Conservation (phyloP, 2,888 invertebrate genomes). For the Brassicogethes aeneus region DNA sequence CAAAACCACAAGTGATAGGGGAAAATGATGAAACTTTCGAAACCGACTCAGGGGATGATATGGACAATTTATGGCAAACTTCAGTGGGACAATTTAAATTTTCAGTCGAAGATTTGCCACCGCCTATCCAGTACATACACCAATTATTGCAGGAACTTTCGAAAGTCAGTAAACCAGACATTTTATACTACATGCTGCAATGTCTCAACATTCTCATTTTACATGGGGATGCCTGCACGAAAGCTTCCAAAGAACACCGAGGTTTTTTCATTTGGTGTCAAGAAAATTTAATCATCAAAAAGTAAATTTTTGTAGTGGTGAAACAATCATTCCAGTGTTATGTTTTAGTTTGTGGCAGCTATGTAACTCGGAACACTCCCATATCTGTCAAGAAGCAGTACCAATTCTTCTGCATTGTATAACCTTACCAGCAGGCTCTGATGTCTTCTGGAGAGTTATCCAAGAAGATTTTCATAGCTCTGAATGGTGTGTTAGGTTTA, state of each 20-base stretch:
- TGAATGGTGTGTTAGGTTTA: constrained; percentile 85
- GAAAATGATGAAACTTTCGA: constrained; percentile 65
- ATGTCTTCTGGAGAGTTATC: constrained; percentile 93
- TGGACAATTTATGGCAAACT: constrained; percentile 87
- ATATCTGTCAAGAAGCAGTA: constrained; percentile 87
- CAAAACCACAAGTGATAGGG: constrained; percentile 66
- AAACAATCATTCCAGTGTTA: no score
- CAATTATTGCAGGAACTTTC: constrained; percentile 79
- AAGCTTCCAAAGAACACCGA: constrained; percentile 79
- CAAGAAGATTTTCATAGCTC: constrained; percentile 87
- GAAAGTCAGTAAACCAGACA: constrained; percentile 79
- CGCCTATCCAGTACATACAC: constrained; percentile 88
- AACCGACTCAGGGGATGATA: constrained; percentile 61
- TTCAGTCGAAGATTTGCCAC: constrained; percentile 79
- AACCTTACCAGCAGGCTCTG: constrained; percentile 86
- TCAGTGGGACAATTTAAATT: constrained; percentile 90
- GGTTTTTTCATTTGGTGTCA: constrained; percentile 95
- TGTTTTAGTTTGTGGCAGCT: constrained; percentile 79
- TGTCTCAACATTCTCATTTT: constrained; percentile 85
- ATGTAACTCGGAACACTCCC: constrained; percentile 85
- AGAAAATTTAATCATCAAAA: constrained; percentile 87
- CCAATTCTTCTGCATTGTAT: constrained; percentile 92
- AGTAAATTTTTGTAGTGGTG: constrained; percentile 59
- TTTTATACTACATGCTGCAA: constrained; percentile 85
- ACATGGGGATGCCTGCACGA: constrained; percentile 86